A percentile compares a stretch with the other conserved stretches of the same genome.
These are phyloP conservation scores for Beroe ovata DNA, from an alignment of 37 sponge, comb jelly and placozoan species.

Conservation along the genomic window DNA sequence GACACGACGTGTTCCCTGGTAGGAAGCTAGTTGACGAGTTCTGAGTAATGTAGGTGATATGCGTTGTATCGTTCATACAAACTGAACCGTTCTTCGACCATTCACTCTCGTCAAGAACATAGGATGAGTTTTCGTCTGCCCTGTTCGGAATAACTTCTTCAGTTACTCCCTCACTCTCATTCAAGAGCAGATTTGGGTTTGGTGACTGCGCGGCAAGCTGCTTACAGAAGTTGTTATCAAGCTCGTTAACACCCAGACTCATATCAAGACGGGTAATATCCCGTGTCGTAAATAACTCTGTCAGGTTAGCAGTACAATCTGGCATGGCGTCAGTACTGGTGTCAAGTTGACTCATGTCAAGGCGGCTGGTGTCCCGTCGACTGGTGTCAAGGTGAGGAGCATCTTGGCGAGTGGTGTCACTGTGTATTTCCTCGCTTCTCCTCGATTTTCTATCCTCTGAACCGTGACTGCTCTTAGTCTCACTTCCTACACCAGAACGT, in stretches of 20 bases:
- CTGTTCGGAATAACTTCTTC: background rate
- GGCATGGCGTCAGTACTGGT: background rate
- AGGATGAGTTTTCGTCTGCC: background rate
- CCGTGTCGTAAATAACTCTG: constrained; percentile 39
- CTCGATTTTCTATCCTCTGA: background rate
- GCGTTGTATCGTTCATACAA: background rate
- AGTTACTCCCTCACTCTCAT: background rate
- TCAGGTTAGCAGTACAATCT: background rate
- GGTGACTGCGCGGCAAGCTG: background rate
- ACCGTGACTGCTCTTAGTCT: background rate
- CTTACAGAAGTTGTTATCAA: constrained; percentile 22
- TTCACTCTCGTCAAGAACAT: background rate
- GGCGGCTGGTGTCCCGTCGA: background rate
- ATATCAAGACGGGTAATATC: constrained; percentile 36
- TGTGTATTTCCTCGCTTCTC: background rate
- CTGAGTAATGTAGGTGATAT: constrained; percentile 49
- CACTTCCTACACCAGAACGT: background rate
- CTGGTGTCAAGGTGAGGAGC: background rate
- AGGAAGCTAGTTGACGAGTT: constrained; percentile 27
- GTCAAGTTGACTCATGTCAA: background rate
- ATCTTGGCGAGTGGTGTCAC: background rate
- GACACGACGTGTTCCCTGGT: background rate
- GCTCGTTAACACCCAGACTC: constrained; percentile 10
- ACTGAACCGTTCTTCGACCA: background rate
- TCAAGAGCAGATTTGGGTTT: background rate